Evolutionary conservation across 2,113 vertebrate genomes (phyloP).

Genomic region (Brachypodius melanocephalos): DNA sequence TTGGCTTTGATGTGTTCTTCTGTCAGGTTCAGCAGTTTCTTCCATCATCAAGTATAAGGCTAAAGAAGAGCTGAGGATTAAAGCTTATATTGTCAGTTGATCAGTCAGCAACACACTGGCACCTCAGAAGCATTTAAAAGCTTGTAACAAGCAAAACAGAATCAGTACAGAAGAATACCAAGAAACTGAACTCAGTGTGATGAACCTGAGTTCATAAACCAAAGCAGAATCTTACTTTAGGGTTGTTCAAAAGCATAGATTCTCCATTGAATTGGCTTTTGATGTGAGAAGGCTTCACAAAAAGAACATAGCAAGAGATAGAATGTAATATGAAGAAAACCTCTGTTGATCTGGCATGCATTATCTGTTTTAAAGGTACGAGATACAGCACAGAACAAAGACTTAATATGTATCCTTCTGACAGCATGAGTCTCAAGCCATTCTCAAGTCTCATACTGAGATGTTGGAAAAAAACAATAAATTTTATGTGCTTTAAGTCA

Average conservation of each 20-base stretch:
- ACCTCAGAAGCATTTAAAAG: background rate
- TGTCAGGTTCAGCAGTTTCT: background rate
- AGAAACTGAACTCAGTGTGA: fast-evolving
- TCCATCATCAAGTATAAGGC: background rate
- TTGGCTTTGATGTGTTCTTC: background rate
- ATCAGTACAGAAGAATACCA: background rate
- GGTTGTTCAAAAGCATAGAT: background rate
- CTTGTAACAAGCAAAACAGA: background rate
- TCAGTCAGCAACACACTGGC: fast-evolving
- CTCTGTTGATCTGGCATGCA: background rate
- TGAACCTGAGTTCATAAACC: background rate
- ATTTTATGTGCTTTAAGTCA: background rate
- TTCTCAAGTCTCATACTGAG: background rate
- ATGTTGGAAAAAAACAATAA: fast-evolving
- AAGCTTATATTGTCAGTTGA: background rate
- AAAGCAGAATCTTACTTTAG: background rate
- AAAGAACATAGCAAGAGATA: background rate
- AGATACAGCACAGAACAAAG: background rate
- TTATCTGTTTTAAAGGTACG: background rate
- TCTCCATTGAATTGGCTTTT: background rate
- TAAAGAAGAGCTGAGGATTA: background rate
- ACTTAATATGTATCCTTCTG: background rate
- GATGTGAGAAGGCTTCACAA: background rate
- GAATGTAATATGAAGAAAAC: background rate
- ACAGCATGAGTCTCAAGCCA: background rate